Evolutionary conservation across 2,113 vertebrate species (phyloP), one percentile per base, ranked within the genome.

Genomic region (Stegastes partitus): DNA sequence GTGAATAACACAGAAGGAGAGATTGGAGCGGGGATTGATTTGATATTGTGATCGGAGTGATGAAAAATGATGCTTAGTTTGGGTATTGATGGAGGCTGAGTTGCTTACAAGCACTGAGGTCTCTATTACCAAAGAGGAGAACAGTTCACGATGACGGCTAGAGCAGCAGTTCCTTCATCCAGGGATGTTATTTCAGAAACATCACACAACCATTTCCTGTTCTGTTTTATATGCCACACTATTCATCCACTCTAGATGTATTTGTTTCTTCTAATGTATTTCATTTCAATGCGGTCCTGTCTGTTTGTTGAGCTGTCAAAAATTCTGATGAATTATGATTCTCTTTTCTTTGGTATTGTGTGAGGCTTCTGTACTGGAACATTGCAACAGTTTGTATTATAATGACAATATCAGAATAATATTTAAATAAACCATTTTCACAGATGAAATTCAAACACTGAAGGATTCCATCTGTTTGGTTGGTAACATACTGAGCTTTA

Each of bases 401-500:
- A 89, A 89, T 91, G 83, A 87, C 75, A 37, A 87, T 89, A 91
- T 85, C 75, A 85, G 82, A 90, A 83, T 77, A 86, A 87, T 89
- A 90, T 92, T 89, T 74, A 91, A 93, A 90, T 92, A 91, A 94
- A 94, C 78, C 87, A 92, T 93, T 91, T 93, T 92, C 89, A 91
- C 89, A 86, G 87, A 91, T 85, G 87, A 90, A 90, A 90, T 86
- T 86, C 77, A 86, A 88, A 89, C 76, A 85, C 68, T 61, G 66
- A 50, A 39, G 71, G 66, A 72, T 84, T 68, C 83, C 73, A 80
- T 92, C 84, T 87, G 83, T 92, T 73, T 81, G 82, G 25, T 67
- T 12, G 56, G 57, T 21, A 51, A 53, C 79, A 74, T 3, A 68
- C 64, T 68, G 77, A 65, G 79, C 39, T 47, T 42, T 12, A 1